Evolutionary conservation across 2,113 vertebrate genomes (phyloP), one percentile per base, ranked within the genome.

Genomic region (Panthera leo): DNA sequence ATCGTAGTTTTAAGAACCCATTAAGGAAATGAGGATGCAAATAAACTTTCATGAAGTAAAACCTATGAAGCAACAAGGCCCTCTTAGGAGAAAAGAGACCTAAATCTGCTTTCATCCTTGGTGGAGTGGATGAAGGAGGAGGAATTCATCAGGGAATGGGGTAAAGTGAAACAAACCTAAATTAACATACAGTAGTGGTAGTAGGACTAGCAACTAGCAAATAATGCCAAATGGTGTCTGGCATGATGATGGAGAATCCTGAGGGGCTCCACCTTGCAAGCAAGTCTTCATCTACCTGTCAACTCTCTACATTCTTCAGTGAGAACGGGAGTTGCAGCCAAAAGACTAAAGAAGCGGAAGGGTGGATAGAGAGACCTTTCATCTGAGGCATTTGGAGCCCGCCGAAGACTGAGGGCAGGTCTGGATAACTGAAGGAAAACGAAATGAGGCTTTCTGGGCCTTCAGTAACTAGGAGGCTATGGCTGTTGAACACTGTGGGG

Each of bases 1-100:
- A 55, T 76, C 18, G 14, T 61, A 63, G 45, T 89, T 85, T 79
- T 55, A 70, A 73, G 53, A 97, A 55, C 19, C 3, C 45, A 7
- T 78, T 25, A 71, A 67, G 76, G 8, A 67, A 58, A 51, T 68
- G 23, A 61, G 48, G 31, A 13, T 78, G 8, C 10, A 85, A 42
- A 75, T 12, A 78, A 87, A 58, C 3, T 23, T 65, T 58, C 67
- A 25, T 89, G n/a, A 97, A 61, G 34, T 31, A n/a, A 92, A 92
- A n/a, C 5, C 27, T 2, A 31, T 85, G 39, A 92, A 15, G 27
- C n/a, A 21, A 71, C 3, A 63, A 84, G 25, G 4, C 5, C 1
- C 51, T 85, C 5, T 34, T 65, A 21, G 34, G 34, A 51, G 18
- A 78, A 21, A 85, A 53, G 76, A 85, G 27, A 29, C 12, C 13